Base-by-base conservation (phyloP, 2,797 vertebrate species). In the Coracias cyanogaster region DNA sequence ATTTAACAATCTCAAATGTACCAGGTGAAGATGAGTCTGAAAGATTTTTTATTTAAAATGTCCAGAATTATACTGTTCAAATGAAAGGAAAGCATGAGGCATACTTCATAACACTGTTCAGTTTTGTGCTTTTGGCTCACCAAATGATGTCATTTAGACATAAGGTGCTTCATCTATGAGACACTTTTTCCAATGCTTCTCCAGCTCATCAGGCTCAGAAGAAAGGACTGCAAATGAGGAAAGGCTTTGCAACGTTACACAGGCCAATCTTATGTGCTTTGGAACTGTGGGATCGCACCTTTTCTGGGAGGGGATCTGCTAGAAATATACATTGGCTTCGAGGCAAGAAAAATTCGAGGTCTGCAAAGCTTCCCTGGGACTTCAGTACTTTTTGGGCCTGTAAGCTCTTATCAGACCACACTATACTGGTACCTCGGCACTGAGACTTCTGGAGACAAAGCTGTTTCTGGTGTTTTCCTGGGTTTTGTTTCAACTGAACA, bases 51-150 rank as follows among this genome's bases (percentile, higher is more conserved):
- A 41, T 69, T 90, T 69, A 12, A 76, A 73, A 61, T 10, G 9
- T 58, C n/a, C 77, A 89, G 41, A 87, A 58, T 58, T 12, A 26
- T 7, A 49, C 12, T 10, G 45, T 39, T 37, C 72, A 93, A 91
- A 57, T 26, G 12, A 80, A 85, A 79, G 25, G 39, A 29, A 71
- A 72, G 25, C 18, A 41, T 5, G 26, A 58, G 28, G n/a, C 12
- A 16, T 28, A 41, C 71, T 41, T 52, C 12, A 26, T 52, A 57
- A 28, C 35, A 25, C 41, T 48, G 21, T 18, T 76, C 14, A 65
- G 37, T 84, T 97, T 73, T 89, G 31, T 74, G 89, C 82, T 82
- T 70, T 46, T 80, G 81, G 71, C 12, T 22, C 55, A 72, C 20
- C 28, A 67, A 67, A 28, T 28, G 65, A 49, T 8, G 15, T 26